Evolutionary conservation across 2,888 invertebrate species (phyloP), one percentile per base, ranked within the genome.

Genomic region (Leptopterna dolabrata): DNA sequence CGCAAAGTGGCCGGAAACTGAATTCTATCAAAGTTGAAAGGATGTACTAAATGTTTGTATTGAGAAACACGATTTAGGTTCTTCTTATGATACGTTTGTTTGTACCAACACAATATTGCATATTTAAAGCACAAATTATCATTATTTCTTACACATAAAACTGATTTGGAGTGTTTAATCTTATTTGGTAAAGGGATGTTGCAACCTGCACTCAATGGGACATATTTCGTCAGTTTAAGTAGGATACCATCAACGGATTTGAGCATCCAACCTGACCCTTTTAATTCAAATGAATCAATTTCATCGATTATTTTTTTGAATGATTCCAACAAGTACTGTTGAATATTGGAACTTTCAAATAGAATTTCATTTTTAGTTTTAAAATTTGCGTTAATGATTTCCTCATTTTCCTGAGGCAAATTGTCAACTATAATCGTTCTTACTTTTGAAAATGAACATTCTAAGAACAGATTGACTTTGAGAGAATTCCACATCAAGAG

Each of bases 181-280:
- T 55, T 55, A 55, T 55, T 19, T n/a, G 55, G 55, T 55, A 55
- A n/a, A 55, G 55, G 55, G 19, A 55, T n/a, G 55, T 55, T 4
- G 11, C 55, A 55, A 19, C 55, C 55, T 55, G 55, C 55, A 55
- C 55, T 16, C 29, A 76, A 16, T 29, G 76, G 76, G 7, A n/a
- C 1, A 30, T 76, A 76, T 36, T 36, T 76, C 13, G 76, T 30
- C n/a, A 76, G 16, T 36, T 30, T 29, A 29, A 76, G 13, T 36
- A 76, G 13, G 11, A 76, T 30, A 16, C 76, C 76, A 36, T 76
- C 76, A 3, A 76, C 76, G 6, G 76, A 30, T 29, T 76, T 29
- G 7, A 76, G 76, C 30, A n/a, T 13, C 76, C 76, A 76, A 36
- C 76, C 76, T 30, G 76, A 76, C 13, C 76, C 76, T 76, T 76